Conservation (phyloP, 2,888 invertebrate species). For the Scaptomyza tumidula region DNA sequence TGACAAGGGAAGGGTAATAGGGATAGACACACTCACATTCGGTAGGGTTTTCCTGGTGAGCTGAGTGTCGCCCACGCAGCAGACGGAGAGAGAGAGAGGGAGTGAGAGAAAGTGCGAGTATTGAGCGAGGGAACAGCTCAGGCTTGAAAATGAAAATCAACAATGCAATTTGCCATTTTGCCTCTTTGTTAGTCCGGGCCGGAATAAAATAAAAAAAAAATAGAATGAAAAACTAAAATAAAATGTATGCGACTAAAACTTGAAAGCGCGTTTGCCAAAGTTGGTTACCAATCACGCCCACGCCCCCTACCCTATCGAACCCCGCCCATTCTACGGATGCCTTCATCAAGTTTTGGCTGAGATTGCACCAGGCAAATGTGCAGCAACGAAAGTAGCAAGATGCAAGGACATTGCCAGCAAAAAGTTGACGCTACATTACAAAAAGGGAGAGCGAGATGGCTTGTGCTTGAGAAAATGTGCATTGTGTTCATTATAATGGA, state of each 20-base stretch:
- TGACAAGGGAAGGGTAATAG: constrained; percentile 4
- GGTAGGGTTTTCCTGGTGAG: constrained; percentile 47
- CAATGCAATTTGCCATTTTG: constrained; percentile 80
- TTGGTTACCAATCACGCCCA: constrained; percentile 51
- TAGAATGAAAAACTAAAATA: constrained; percentile 45
- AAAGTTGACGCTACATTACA: constrained; percentile 52
- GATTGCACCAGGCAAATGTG: constrained; percentile 76
- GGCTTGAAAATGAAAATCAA: constrained; percentile 81
- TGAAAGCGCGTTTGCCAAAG: constrained; percentile 61
- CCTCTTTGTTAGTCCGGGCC: constrained; percentile 51
- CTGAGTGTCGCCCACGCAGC: constrained; percentile 63
- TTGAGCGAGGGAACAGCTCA: constrained; percentile 39
- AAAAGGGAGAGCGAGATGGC: neutral
- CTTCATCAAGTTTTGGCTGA: constrained; percentile 61
- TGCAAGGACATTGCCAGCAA: constrained; percentile 62
- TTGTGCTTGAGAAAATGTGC: constrained; percentile 55
- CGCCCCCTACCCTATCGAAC: constrained; percentile 17
- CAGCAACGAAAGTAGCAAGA: constrained; percentile 59
- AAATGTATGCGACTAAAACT: constrained; percentile 61
- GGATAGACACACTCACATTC: constrained; percentile 55
- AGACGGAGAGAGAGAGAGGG: neutral
- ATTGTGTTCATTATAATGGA: constrained; percentile 79
- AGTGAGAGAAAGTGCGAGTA: constrained; percentile 18
- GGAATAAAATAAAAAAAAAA: constrained; percentile 20
- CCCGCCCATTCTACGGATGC: constrained; percentile 19